These are phyloP conservation scores for Drosophila prolongata DNA, from an alignment of 2,888 invertebrate species.

Conservation along the genomic window DNA sequence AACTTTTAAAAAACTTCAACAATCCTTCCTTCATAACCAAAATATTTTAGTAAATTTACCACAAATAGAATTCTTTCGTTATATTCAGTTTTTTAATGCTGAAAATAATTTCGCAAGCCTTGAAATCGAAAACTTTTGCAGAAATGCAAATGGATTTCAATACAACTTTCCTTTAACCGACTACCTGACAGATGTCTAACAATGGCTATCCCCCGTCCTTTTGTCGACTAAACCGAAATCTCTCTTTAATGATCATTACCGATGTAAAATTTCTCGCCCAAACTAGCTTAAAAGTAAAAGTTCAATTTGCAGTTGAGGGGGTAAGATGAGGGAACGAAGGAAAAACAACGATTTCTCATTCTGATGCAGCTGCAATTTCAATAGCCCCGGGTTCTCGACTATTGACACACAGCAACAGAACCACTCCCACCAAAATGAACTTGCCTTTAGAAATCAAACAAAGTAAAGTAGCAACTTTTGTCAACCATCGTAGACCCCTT, in stretches of 20 bases:
- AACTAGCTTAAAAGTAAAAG: constrained; percentile 60
- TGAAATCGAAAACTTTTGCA: constrained; percentile 8
- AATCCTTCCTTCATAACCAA: too few relatives aligned
- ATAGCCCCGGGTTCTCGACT: constrained; percentile 43
- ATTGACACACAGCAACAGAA: constrained; percentile 44
- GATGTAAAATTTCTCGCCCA: constrained; percentile 22
- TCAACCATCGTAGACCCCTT: constrained; percentile 42
- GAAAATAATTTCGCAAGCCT: constrained; percentile 10
- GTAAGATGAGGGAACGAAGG: neutral
- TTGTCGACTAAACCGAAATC: constrained; percentile 20
- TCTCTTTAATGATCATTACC: constrained; percentile 39
- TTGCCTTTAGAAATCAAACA: constrained; percentile 64
- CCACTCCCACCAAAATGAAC: constrained; percentile 4
- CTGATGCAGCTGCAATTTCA: constrained; percentile 28
- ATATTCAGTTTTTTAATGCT: constrained; percentile 19
- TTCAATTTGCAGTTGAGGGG: constrained; percentile 51
- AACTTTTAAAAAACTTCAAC: too few relatives aligned
- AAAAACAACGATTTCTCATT: constrained; percentile 27
- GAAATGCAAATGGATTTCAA: constrained; percentile 21
- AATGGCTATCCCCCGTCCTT: constrained; percentile 24
- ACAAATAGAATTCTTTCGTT: neutral
- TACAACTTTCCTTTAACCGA: constrained; percentile 3
- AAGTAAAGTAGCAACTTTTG: constrained; percentile 65
- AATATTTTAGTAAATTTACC: neutral
- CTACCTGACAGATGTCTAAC: constrained; percentile 28